A percentile compares a stretch with the other conserved stretches of the same genome.
Evolutionary conservation across 1,140 invertebrate genomes (phyloP).

Genomic region (Tetramorium simillimum): DNA sequence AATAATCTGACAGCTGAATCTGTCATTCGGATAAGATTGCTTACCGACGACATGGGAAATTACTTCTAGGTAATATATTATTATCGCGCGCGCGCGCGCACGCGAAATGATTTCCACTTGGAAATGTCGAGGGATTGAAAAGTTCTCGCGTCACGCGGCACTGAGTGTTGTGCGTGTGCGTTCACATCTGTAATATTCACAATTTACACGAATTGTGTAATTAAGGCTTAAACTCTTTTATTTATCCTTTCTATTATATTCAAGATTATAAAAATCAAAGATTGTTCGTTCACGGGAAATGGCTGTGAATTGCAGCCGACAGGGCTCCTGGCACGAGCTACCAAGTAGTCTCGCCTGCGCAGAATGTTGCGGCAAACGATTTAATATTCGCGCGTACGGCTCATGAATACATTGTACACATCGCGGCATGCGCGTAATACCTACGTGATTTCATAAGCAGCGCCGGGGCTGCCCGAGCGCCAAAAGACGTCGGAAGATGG

Average conservation of each 20-base stretch:
- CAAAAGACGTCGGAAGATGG: slow-evolving; percentile 11
- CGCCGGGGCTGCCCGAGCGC: neutral
- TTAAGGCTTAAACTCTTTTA: neutral
- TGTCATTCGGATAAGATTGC: slow-evolving; percentile 18
- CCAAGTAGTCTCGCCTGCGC: slow-evolving; percentile 33
- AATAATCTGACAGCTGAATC: slow-evolving; percentile 29
- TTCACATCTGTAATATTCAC: slow-evolving; percentile 87
- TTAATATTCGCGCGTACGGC: slow-evolving; percentile 62
- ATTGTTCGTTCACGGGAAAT: neutral
- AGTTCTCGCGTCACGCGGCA: slow-evolving; percentile 53
- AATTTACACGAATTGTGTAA: neutral
- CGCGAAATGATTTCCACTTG: neutral
- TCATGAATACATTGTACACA: slow-evolving; percentile 55
- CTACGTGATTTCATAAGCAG: slow-evolving; percentile 58
- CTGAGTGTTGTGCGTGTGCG: slow-evolving; percentile 87
- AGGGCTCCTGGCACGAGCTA: neutral
- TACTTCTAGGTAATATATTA: slow-evolving; percentile 16
- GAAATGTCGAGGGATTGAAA: neutral
- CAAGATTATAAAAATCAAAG: neutral
- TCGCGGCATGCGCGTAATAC: slow-evolving; percentile 27
- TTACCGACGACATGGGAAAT: slow-evolving; percentile 15
- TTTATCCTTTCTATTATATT: neutral
- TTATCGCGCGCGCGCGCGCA: neutral
- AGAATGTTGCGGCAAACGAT: slow-evolving; percentile 45
- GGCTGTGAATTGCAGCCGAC: neutral